Conservation (phyloP, 2,888 invertebrate genomes). For the Dexiosoma caninum region DNA sequence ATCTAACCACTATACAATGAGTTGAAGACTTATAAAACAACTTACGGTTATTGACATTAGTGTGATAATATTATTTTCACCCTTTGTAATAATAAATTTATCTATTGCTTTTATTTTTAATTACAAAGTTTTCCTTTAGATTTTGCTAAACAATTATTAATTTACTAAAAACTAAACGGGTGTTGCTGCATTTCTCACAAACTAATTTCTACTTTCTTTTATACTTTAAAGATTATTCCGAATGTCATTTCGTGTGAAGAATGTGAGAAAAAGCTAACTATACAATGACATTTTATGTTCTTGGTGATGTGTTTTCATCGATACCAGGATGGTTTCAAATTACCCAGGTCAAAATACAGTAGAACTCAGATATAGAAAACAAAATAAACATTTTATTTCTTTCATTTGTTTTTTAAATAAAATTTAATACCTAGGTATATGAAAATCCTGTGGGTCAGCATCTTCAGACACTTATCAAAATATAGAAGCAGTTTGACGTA, state of each 20-base stretch:
- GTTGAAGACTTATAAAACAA: conserved; percentile 44
- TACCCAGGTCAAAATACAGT: neutral
- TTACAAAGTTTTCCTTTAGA: conserved; percentile 5
- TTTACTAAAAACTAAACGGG: conserved; percentile 64
- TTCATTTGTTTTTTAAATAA: no score
- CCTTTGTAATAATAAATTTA: conserved; percentile 50
- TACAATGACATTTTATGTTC: conserved; percentile 30
- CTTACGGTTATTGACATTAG: conserved; percentile 78
- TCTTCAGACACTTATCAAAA: no score
- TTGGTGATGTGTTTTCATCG: conserved; percentile 3
- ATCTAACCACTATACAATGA: conserved; percentile 34
- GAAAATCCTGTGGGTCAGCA: no score
- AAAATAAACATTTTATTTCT: no score
- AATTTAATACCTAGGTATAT: no score
- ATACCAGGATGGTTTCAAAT: neutral
- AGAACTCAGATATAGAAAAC: no score
- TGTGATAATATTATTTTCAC: conserved; percentile 68
- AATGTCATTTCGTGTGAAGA: conserved; percentile 9
- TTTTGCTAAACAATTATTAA: conserved; percentile 52
- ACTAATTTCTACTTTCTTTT: conserved; percentile 51
- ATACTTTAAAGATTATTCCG: conserved; percentile 39
- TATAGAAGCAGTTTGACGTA: no score
- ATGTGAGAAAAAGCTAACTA: neutral
- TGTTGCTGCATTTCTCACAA: conserved; percentile 64
- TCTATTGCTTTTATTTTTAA: conserved; percentile 39